Conservation (phyloP, 1,140 invertebrate genomes). For the Diorhabda elongata region DNA sequence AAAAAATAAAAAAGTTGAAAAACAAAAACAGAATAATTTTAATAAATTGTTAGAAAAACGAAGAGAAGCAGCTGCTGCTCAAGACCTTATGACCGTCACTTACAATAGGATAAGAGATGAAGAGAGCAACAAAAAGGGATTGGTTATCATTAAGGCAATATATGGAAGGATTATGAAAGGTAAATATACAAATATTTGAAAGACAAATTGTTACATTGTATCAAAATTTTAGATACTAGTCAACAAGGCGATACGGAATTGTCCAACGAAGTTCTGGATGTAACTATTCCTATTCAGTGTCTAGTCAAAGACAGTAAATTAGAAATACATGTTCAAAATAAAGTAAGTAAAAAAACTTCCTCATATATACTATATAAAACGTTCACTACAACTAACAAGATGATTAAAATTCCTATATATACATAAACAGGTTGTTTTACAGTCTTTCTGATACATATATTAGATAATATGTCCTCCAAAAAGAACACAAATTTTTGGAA, state of each 20-base stretch:
- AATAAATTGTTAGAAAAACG: constrained; percentile 72
- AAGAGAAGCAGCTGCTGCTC: constrained; percentile 76
- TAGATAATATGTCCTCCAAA: too few relatives aligned
- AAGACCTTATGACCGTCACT: constrained; percentile 83
- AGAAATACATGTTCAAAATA: constrained; percentile 77
- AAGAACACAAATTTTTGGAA: too few relatives aligned
- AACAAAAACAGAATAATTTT: constrained; percentile 70
- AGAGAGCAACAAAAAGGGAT: constrained; percentile 72
- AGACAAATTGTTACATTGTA: constrained; percentile 6
- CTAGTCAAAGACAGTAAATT: constrained; percentile 88
- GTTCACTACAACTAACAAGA: too few relatives aligned
- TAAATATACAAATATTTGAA: constrained; percentile 13
- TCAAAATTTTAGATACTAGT: constrained; percentile 21
- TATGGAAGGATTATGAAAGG: constrained; percentile 61
- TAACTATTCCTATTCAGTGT: constrained; percentile 89
- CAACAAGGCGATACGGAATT: constrained; percentile 39
- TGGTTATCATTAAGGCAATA: constrained; percentile 82
- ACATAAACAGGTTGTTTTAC: too few relatives aligned
- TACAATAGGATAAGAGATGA: constrained; percentile 70
- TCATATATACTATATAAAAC: too few relatives aligned
- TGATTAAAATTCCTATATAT: too few relatives aligned
- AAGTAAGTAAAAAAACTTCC: constrained; percentile 60
- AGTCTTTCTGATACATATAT: too few relatives aligned
- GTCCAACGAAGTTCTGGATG: constrained; percentile 74
- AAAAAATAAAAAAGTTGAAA: constrained; percentile 69